A percentile compares a stretch with the other conserved stretches of the same genome.
phyloP scores from a whole-genome alignment of 2,113 vertebrate genomes.

The Alethe castanea region DNA sequence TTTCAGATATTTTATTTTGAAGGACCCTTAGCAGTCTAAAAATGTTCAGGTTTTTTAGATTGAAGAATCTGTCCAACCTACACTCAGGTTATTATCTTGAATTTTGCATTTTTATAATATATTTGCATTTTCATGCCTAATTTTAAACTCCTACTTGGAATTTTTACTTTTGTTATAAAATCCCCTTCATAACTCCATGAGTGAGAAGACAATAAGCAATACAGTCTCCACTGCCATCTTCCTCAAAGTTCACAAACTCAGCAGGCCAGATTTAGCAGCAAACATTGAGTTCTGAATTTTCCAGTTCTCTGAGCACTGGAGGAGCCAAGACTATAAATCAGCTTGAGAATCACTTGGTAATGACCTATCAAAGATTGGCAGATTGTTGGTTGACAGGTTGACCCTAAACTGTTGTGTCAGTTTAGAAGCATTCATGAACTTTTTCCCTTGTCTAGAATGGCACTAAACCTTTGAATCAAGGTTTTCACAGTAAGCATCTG shows the following conservation, averaged over 20 bases:
- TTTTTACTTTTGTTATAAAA: conserved; percentile 14
- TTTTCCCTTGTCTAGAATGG: background rate
- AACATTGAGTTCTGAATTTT: background rate
- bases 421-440: background rate
- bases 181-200: background rate
- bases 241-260: background rate
- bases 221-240: background rate
- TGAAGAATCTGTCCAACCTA: conserved; percentile 20
- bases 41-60: background rate
- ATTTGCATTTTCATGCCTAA: conserved; percentile 8
- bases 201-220: background rate
- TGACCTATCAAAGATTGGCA: background rate
- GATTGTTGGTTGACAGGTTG: background rate
- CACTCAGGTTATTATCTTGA: background rate
- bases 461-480: background rate
- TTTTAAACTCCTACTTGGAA: conserved; percentile 36
- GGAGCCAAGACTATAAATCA: background rate
- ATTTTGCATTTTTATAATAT: conserved; percentile 3
- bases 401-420: background rate
- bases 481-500: background rate
- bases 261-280: background rate
- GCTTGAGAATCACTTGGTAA: background rate
- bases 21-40: background rate
- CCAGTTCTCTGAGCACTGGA: background rate
- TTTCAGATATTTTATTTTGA: background rate